Percentiles rank a stretch among this genome's conserved stretches.
Conservation (phyloP, 1,140 invertebrate genomes). For the Micrasema minimum region DNA sequence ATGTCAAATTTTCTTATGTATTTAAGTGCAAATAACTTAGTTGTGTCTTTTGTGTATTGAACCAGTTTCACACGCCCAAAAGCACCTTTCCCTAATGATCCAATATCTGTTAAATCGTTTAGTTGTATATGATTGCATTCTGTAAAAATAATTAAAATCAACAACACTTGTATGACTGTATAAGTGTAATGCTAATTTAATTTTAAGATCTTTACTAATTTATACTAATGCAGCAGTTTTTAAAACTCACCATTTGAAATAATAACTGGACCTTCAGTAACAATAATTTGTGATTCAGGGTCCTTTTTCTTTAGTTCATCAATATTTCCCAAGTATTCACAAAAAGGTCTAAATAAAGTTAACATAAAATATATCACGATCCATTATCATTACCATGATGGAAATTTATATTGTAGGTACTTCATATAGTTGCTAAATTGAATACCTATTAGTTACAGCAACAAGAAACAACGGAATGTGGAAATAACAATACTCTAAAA, state of each 20-base stretch:
- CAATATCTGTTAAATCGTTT: conserved; percentile 80
- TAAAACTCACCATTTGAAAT: neutral
- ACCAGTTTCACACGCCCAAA: conserved; percentile 93
- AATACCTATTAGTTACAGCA: no score
- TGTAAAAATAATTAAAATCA: conserved; percentile 49
- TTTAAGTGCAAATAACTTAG: conserved; percentile 86
- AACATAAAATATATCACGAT: no score
- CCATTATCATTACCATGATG: no score
- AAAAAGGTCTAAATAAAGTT: neutral
- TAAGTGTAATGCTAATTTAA: no score
- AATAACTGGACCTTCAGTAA: neutral
- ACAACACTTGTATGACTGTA: no score
- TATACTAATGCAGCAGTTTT: no score
- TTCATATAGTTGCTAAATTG: no score
- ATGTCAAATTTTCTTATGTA: conserved; percentile 93
- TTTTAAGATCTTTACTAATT: no score
- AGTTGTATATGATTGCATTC: conserved; percentile 78
- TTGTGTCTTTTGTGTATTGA: conserved; percentile 68
- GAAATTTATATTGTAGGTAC: no score
- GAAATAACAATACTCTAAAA: no score
- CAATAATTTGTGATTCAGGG: neutral
- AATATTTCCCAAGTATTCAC: conserved; percentile 58
- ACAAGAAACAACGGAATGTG: no score
- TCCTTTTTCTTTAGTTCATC: conserved; percentile 50
- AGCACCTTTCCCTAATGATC: conserved; percentile 91